phyloP scores from a whole-genome alignment of 2,888 invertebrate genomes.

The Acronicta aceris region DNA sequence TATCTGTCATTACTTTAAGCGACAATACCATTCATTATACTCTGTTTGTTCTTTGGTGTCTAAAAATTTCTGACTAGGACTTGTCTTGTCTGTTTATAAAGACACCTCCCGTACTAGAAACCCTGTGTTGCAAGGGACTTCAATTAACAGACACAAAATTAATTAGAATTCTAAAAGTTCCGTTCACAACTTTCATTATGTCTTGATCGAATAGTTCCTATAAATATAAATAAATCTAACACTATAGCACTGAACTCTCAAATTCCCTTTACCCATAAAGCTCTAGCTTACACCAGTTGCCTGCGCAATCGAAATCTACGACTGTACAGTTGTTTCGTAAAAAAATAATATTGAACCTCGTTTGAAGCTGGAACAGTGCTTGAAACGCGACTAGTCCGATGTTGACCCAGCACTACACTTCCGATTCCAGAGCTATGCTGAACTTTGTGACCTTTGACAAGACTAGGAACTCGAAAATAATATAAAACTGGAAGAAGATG shows the following conservation, averaged over 20 bases:
- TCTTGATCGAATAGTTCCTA: neutral
- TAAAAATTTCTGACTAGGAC: no score
- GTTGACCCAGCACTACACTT: constrained; percentile 56
- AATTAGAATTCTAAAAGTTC: no score
- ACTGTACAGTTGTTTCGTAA: constrained; percentile 3
- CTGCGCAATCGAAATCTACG: constrained; percentile 17
- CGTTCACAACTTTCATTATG: no score
- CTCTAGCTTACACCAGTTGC: constrained; percentile 8
- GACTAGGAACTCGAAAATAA: neutral
- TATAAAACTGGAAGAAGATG: no score
- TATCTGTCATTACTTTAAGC: no score
- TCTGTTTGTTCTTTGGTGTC: no score
- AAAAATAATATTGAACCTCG: constrained; percentile 21
- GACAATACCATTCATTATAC: no score
- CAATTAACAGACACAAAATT: no score
- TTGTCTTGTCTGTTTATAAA: no score
- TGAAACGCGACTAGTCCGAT: constrained; percentile 32
- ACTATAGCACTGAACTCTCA: constrained; percentile 2
- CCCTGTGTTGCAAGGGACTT: no score
- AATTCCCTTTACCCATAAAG: constrained; percentile 21
- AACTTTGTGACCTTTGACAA: constrained; percentile 8
- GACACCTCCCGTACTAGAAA: no score
- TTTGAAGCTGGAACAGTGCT: constrained; percentile 4
- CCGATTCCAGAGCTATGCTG: constrained; percentile 34
- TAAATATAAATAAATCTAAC: neutral